Base-by-base conservation (phyloP, 2,888 invertebrate genomes). In the Amorpha juglandis region DNA sequence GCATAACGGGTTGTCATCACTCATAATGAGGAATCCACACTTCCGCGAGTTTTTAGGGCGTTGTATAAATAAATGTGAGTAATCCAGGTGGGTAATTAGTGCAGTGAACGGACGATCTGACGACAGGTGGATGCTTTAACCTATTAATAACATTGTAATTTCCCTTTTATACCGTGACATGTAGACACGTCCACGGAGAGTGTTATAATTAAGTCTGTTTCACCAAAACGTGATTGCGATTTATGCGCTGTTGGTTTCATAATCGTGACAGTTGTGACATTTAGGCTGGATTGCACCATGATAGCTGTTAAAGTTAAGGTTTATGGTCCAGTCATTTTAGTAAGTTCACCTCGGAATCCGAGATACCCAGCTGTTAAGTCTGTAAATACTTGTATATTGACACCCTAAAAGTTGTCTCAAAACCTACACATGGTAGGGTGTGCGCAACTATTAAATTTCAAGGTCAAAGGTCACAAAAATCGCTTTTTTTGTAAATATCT, bases 11-110 rank as follows among this genome's bases (percentile, higher is more conserved):
- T 69, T 73, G 69, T 80, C 77, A 74, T 73, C 79, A 66, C 74
- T 68, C 68, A 63, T 77, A 78, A 78, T 74, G 74, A 75, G 67
- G 67, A 62, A 69, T 63, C 35, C 35, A 38, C 47, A 0, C 51
- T 63, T 63, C 63, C 63, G 50, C 38, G 50, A 63, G 50, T 64
- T 63, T 69, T 66, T 53, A 58, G 58, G 58, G 19, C 58, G 38
- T 6, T 38, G 19, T 42, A 58, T 58, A 58, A 58, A 58, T 58
- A 58, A 58, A 58, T 42, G 11, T 58, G 55, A 55, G 55, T 55
- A 42, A 80, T 83, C 78, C 84, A 85, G 83, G 85, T 84, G 82
- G 50, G n/a, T 77, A 83, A 85, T 82, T 78, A 81, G 82, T 79
- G 68, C 78, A 83, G 78, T 76, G 80, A 86, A 78, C 80, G 88